phyloP scores from a whole-genome alignment of 1,140 invertebrate genomes.

The Drosophila murphyi region DNA sequence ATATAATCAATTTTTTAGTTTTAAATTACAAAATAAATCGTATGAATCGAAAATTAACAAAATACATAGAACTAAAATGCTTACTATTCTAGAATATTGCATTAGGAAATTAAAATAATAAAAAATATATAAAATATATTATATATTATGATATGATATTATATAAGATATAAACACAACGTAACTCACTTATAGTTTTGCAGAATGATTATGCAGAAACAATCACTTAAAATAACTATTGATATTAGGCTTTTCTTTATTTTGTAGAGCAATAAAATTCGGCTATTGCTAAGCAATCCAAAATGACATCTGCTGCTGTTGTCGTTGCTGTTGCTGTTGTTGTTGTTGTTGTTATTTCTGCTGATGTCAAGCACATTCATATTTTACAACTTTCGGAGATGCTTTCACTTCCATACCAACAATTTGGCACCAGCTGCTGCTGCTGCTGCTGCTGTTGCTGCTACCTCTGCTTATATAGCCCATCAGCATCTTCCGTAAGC shows the following conservation, averaged over 20 bases:
- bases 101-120: too few relatives aligned
- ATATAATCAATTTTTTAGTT: too few relatives aligned
- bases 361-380: conserved; percentile 52
- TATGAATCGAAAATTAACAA: too few relatives aligned
- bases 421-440: conserved; percentile 57
- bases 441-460: conserved; percentile 25
- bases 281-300: conserved; percentile 8
- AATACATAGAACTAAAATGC: too few relatives aligned
- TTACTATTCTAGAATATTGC: too few relatives aligned
- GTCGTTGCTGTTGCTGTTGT: background rate
- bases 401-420: conserved; percentile 74
- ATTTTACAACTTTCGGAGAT: conserved; percentile 76
- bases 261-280: conserved; percentile 2
- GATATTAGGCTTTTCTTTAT: background rate
- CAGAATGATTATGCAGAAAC: too few relatives aligned
- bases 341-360: conserved; percentile 33
- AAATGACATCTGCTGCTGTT: conserved; percentile 2
- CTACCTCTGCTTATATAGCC: conserved; percentile 26
- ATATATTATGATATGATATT: too few relatives aligned
- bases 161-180: too few relatives aligned
- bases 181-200: too few relatives aligned
- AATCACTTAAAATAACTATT: background rate
- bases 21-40: too few relatives aligned
- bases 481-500: conserved; percentile 42
- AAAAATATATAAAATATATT: too few relatives aligned